phyloP scores from a whole-genome alignment of 2,888 invertebrate genomes.

The Abscondita cerata region DNA sequence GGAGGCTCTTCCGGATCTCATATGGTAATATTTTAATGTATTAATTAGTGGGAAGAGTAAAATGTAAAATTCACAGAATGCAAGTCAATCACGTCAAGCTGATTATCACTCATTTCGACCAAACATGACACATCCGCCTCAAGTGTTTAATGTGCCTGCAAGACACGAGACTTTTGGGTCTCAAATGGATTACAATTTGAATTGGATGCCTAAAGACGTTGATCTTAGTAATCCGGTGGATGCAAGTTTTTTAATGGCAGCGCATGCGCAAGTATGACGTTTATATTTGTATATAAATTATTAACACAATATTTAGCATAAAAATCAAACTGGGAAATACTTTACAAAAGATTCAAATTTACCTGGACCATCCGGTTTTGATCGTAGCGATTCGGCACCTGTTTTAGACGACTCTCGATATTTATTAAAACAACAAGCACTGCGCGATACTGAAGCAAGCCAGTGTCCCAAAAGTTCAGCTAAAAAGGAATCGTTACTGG shows the following conservation, averaged over 20 bases:
- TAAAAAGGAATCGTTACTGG: slow-evolving; percentile 20
- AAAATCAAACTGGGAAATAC: neutral
- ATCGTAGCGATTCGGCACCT: neutral
- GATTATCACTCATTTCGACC: slow-evolving; percentile 9
- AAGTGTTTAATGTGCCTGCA: neutral
- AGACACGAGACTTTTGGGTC: slow-evolving; percentile 20
- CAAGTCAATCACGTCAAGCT: neutral
- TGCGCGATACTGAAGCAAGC: neutral
- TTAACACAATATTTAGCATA: neutral
- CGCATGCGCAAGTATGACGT: slow-evolving; percentile 1
- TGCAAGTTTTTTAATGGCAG: slow-evolving; percentile 8
- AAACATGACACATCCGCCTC: slow-evolving; percentile 15
- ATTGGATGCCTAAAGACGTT: slow-evolving; percentile 14
- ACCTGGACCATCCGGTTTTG: neutral
- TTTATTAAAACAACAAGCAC: slow-evolving; percentile 9
- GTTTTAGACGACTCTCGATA: neutral
- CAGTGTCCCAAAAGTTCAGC: neutral
- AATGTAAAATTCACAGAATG: neutral
- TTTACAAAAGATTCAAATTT: neutral
- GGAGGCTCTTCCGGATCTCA: neutral
- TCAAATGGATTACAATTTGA: slow-evolving; percentile 21
- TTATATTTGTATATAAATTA: neutral
- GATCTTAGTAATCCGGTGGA: slow-evolving; percentile 12
- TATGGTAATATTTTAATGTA: too few relatives aligned
- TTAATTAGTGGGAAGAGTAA: too few relatives aligned